Evolutionary conservation across 2,888 invertebrate genomes (phyloP), one percentile per base, ranked within the genome.

Genomic region (Ditula angustiorana): DNA sequence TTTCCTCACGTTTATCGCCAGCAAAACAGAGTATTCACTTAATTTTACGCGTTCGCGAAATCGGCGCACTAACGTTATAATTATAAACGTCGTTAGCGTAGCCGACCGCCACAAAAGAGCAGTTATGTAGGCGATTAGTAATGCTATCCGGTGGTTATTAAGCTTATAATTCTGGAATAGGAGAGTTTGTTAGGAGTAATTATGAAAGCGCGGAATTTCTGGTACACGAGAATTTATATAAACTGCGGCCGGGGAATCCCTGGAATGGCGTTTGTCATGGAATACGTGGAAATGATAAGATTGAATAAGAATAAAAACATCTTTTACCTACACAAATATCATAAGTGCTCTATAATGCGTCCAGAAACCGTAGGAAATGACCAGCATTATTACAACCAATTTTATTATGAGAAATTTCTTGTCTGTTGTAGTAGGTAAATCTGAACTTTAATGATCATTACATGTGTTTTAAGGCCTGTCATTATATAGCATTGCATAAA

Each of bases 1-100:
- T n/a, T n/a, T 35, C 35, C 37, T 11, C 21, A 11, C 16, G 19
- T 30, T 30, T 41, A 50, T 21, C 19, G 21, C 19, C 50, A 11
- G 19, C 49, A 50, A 30, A 50, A 21, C 11, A 33, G 5, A 26
- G 26, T 28, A 26, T 28, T 28, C 49, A 30, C 49, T 50, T 30
- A 50, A 50, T 50, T 50, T 50, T 50, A 50, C 47, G 41, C 16
- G 7, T 16, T 49, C 49, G 16, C 37, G 8, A 37, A 37, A n/a
- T 37, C 13, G 13, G 47, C 11, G 24, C 13, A 13, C 26, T 28
- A 49, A 49, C 26, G 13, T 16, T 49, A 33, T 33, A 33, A 24
- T 49, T 49, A 49, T 49, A 49, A 49, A 30, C 30, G 28, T 67
- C 67, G 59, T 64, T 63, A 63, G 67, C 21, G 61, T 46, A 44